phyloP scores from a whole-genome alignment of 2,113 vertebrate genomes.

The Dendrocopos noguchii region DNA sequence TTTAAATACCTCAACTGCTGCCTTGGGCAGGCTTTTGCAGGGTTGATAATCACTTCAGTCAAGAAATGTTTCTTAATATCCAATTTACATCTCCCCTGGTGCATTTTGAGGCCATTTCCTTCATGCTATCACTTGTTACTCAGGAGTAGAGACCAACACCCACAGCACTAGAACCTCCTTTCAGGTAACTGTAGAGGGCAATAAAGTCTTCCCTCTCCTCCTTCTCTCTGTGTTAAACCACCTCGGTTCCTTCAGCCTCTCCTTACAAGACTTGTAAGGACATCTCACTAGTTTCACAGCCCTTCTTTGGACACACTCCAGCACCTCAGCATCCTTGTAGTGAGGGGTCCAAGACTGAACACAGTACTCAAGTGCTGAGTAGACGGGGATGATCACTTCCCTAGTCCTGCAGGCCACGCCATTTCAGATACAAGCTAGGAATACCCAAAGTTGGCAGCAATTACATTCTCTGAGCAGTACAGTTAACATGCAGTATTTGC shows the following conservation, averaged over 20 bases:
- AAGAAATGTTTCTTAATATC: not conserved
- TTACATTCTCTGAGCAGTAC: not conserved
- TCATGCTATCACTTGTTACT: not conserved
- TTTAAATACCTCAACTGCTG: too few relatives aligned
- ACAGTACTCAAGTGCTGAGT: not conserved
- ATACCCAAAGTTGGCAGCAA: not conserved
- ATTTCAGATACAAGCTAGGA: not conserved
- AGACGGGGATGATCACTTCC: accelerated
- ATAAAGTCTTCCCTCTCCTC: not conserved
- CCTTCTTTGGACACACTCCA: not conserved
- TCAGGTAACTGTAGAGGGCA: not conserved
- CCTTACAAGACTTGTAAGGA: not conserved
- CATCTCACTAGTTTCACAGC: accelerated
- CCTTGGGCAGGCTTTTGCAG: not conserved
- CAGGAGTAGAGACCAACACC: not conserved
- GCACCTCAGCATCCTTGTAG: not conserved
- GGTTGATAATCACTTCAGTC: not conserved
- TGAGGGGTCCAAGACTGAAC: too few relatives aligned
- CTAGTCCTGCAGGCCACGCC: not conserved
- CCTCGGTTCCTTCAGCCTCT: not conserved
- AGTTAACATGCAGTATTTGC: not conserved
- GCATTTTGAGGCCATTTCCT: not conserved
- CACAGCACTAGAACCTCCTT: not conserved
- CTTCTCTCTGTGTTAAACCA: not conserved
- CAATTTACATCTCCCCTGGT: not conserved